These are phyloP conservation scores for Sebastes cheni DNA, from an alignment of 2,797 vertebrate species.

Conservation along the genomic window DNA sequence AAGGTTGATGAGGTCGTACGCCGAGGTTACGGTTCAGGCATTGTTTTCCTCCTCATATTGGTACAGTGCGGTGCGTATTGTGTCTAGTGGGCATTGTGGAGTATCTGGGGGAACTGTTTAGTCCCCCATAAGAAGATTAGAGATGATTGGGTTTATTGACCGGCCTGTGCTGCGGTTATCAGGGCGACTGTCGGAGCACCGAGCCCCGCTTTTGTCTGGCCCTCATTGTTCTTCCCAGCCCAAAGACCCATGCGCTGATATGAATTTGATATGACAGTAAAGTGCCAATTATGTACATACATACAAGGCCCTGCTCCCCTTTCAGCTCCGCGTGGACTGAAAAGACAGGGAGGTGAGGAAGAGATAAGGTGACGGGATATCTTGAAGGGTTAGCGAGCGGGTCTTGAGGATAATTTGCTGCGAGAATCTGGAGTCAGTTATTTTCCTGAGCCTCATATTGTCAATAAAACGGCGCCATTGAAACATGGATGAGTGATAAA, in stretches of 20 bases:
- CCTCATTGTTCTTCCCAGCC: slow-evolving; percentile 69
- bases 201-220: slow-evolving; percentile 73
- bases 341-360: slow-evolving; percentile 48
- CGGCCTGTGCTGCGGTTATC: slow-evolving; percentile 79
- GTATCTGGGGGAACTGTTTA: slow-evolving; percentile 72
- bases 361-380: slow-evolving; percentile 56
- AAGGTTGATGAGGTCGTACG: slow-evolving; percentile 25
- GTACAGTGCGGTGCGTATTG: slow-evolving; percentile 41
- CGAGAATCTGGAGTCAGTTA: slow-evolving; percentile 43
- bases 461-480: slow-evolving; percentile 55
- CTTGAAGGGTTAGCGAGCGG: slow-evolving; percentile 38
- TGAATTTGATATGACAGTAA: slow-evolving; percentile 86
- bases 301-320: slow-evolving; percentile 62
- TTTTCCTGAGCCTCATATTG: slow-evolving; percentile 53
- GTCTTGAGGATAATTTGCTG: slow-evolving; percentile 48
- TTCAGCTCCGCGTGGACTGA: slow-evolving; percentile 50
- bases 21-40: slow-evolving; percentile 25
- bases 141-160: slow-evolving; percentile 87
- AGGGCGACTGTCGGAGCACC: slow-evolving; percentile 63
- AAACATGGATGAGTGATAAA: slow-evolving; percentile 55
- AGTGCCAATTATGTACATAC: slow-evolving; percentile 81
- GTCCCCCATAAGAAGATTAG: slow-evolving; percentile 79
- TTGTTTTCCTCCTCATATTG: slow-evolving; percentile 33
- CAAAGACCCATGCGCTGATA: slow-evolving; percentile 66
- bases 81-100: slow-evolving; percentile 58